A percentile compares a stretch with the other conserved stretches of the same genome.
Evolutionary conservation across 2,888 invertebrate species (phyloP).

Genomic region (Lagria hirta): DNA sequence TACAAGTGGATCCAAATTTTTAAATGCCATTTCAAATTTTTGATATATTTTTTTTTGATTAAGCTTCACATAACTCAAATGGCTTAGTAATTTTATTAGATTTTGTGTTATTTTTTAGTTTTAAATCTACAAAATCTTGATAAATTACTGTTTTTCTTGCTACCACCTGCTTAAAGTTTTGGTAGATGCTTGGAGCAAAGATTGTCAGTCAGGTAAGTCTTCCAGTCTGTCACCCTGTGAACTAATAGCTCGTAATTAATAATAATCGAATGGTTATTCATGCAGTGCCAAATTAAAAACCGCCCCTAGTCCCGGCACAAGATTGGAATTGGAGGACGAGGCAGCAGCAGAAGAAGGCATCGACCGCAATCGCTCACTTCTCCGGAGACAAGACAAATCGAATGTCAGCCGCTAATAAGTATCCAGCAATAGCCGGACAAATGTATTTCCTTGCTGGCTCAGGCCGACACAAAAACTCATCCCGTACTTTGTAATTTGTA

Average conservation of each 20-base stretch:
- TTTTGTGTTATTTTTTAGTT: too few relatives aligned
- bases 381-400: conserved; percentile 58
- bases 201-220: too few relatives aligned
- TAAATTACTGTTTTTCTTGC: too few relatives aligned
- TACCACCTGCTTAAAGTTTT: too few relatives aligned
- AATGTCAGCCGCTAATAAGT: conserved; percentile 59
- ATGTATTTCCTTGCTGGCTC: conserved; percentile 54
- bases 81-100: too few relatives aligned
- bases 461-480: conserved; percentile 54
- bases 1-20: too few relatives aligned
- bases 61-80: too few relatives aligned
- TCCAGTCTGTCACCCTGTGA: conserved; percentile 16
- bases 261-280: conserved; percentile 48
- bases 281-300: conserved; percentile 51
- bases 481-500: conserved; percentile 55
- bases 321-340: conserved; percentile 33
- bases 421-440: conserved; percentile 56
- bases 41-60: too few relatives aligned
- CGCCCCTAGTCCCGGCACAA: conserved; percentile 40
- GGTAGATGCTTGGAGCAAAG: too few relatives aligned
- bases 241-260: conserved; percentile 47
- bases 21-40: too few relatives aligned
- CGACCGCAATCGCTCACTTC: conserved; percentile 52
- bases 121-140: too few relatives aligned
- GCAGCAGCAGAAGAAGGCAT: conserved; percentile 34